A percentile compares a stretch with the other conserved stretches of the same genome.
These are phyloP conservation scores for Streblospio benedicti DNA, from an alignment of 1,140 invertebrate genomes.

Conservation along the genomic window DNA sequence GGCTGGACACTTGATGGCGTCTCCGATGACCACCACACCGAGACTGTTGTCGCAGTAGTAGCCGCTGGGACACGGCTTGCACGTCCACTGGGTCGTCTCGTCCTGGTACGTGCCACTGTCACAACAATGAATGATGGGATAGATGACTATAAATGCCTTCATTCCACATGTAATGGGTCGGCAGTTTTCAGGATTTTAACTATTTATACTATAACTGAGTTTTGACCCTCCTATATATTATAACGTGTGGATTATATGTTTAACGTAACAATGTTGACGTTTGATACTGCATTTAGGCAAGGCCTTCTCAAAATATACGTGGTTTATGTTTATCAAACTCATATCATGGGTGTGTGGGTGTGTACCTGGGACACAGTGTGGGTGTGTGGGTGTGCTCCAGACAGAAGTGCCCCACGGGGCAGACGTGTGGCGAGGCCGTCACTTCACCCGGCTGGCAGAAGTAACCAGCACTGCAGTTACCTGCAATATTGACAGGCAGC, in stretches of 20 bases:
- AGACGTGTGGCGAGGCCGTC: slow-evolving; percentile 23
- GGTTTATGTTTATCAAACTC: too few relatives aligned
- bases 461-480: slow-evolving; percentile 35
- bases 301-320: too few relatives aligned
- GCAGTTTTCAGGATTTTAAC: too few relatives aligned
- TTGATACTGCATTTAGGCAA: too few relatives aligned
- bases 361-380: slow-evolving; percentile 37
- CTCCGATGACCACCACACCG: slow-evolving; percentile 35
- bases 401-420: slow-evolving; percentile 37
- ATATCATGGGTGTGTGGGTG: too few relatives aligned
- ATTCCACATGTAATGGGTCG: too few relatives aligned
- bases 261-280: too few relatives aligned
- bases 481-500: slow-evolving; percentile 15
- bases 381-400: slow-evolving; percentile 27
- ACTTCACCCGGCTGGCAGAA: slow-evolving; percentile 36
- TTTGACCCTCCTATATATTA: too few relatives aligned
- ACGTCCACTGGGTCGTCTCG: slow-evolving; percentile 28
- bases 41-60: slow-evolving; percentile 41
- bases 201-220: too few relatives aligned
- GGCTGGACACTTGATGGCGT: slow-evolving; percentile 35
- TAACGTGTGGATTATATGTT: too few relatives aligned
- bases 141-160: too few relatives aligned
- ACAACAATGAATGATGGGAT: slow-evolving; percentile 28
- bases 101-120: slow-evolving; percentile 38
- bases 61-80: slow-evolving; percentile 29